These are phyloP conservation scores for Aphelenchoides avenae DNA, from an alignment of 1,140 invertebrate species.

Conservation along the genomic window DNA sequence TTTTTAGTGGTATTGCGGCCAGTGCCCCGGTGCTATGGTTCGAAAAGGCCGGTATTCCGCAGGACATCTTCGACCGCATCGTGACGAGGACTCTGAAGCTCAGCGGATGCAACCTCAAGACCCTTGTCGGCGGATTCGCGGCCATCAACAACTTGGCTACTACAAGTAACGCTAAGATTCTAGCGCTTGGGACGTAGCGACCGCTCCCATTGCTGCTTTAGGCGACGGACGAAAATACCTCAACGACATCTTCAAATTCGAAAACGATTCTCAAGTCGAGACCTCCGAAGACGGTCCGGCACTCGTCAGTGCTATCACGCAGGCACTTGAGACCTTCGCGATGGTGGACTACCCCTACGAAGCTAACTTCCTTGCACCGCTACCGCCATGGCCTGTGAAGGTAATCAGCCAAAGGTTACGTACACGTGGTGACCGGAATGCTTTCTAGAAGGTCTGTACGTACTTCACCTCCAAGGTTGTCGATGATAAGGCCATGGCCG, in stretches of 20 bases:
- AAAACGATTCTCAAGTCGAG: constrained; percentile 31
- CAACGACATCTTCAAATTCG: constrained; percentile 48
- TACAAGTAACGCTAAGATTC: constrained; percentile 39
- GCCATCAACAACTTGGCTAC: constrained; percentile 45
- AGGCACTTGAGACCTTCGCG: constrained; percentile 56
- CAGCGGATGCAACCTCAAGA: constrained; percentile 67
- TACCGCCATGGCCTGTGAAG: constrained; percentile 67
- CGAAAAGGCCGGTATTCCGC: constrained; percentile 68
- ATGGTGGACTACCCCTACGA: constrained; percentile 65
- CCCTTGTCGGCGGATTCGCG: constrained; percentile 31
- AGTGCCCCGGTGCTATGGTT: constrained; percentile 92
- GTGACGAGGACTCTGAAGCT: constrained; percentile 74
- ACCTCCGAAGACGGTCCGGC: constrained; percentile 30
- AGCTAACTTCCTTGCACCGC: constrained; percentile 61
- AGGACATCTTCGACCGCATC: constrained; percentile 74
- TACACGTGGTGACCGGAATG: constrained; percentile 1
- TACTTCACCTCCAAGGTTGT: constrained; percentile 15
- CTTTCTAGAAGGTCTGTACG: constrained; percentile 39
- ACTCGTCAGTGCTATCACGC: constrained; percentile 15
- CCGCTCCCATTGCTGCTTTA: no score
- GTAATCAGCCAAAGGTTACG: no score
- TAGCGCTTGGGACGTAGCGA: no score
- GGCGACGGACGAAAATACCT: constrained; percentile 45
- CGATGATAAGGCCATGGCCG: constrained; percentile 21
- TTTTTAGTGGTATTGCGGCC: constrained; percentile 79